Evolutionary conservation across 2,888 invertebrate species (phyloP), one percentile per base, ranked within the genome.

Genomic region (Microctonus hyperodae): DNA sequence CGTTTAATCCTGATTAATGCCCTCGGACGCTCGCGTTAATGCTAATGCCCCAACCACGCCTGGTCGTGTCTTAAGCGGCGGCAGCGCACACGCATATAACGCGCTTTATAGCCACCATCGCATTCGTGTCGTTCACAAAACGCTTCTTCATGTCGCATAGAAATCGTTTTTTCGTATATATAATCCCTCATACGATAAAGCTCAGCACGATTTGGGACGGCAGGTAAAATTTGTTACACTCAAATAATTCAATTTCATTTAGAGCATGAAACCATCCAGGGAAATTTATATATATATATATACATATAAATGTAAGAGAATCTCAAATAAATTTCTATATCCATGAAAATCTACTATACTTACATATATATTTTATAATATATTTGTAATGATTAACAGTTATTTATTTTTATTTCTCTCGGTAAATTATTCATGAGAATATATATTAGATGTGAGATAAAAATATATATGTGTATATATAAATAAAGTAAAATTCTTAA

Each of bases 1-100:
- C 74, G 74, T 79, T 80, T 82, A 82, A 82, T 82, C 81, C 80
- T 82, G 82, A 82, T 82, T 82, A 82, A 82, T 82, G 81, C 78
- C 75, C 75, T 73, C 74, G 78, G 77, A 76, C 79, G 78, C 76
- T 78, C 75, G 75, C 76, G 75, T 78, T 80, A 81, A 81, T 80
- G 79, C 81, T 78, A 77, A 80, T 78, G 76, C 76, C 73, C 74
- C 25, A 69, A 71, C 71, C 73, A 69, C 70, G 74, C 73, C 72
- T 73, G 73, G 64, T 69, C 61, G 62, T 69, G 69, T 66, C 44
- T 44, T 16, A 44, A 44, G 16, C 44, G 44, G 67, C 70, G 61
- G 48, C 63, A 68, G 62, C 62, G 67, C 64, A 64, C 66, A 61
- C 67, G 44, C 65, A 68, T 65, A 64, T 64, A 70, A 55, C 58